Percentiles rank a stretch among this genome's conserved stretches.
phyloP scores from a whole-genome alignment of 1,140 invertebrate species.

The Drosophila navojoa region DNA sequence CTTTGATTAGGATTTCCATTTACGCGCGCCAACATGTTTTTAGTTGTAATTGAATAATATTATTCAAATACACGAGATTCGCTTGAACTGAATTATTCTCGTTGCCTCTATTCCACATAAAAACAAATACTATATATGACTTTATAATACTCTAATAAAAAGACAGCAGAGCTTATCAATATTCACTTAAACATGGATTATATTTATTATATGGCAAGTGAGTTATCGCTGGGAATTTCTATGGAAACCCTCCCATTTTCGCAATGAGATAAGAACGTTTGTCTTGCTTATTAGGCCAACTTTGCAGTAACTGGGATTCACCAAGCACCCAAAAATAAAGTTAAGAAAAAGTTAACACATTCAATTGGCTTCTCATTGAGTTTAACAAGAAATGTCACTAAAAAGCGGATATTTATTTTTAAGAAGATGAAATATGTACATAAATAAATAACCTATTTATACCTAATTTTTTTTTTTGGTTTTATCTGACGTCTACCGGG shows the following conservation, averaged over 20 bases:
- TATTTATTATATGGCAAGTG: not conserved
- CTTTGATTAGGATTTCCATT: slow-evolving; percentile 17
- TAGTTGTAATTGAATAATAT: slow-evolving; percentile 28
- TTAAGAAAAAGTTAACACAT: not conserved
- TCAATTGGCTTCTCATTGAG: not conserved
- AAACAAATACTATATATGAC: slow-evolving; percentile 3
- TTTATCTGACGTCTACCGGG: slow-evolving; percentile 9
- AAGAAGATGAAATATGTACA: not conserved
- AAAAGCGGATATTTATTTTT: not conserved
- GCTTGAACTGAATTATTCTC: slow-evolving; percentile 1
- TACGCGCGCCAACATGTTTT: slow-evolving; percentile 33
- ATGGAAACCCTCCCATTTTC: slow-evolving; percentile 1
- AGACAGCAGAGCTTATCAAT: slow-evolving; percentile 25
- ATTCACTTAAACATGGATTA: slow-evolving; percentile 27
- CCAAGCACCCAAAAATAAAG: slow-evolving; percentile 1
- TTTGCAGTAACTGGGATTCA: slow-evolving; percentile 4
- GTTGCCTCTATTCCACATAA: slow-evolving; percentile 6
- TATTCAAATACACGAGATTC: slow-evolving; percentile 12
- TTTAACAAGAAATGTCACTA: not conserved
- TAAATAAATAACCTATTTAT: slow-evolving; percentile 3
- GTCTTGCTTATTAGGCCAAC: slow-evolving; percentile 1
- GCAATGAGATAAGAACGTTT: not conserved
- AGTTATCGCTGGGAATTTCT: slow-evolving; percentile 43
- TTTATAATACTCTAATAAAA: not conserved
- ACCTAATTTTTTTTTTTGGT: too few relatives aligned